A percentile compares a stretch with the other conserved stretches of the same genome.
These are phyloP conservation scores for Gobio occitaniae DNA, from an alignment of 2,797 vertebrate genomes.

Conservation along the genomic window DNA sequence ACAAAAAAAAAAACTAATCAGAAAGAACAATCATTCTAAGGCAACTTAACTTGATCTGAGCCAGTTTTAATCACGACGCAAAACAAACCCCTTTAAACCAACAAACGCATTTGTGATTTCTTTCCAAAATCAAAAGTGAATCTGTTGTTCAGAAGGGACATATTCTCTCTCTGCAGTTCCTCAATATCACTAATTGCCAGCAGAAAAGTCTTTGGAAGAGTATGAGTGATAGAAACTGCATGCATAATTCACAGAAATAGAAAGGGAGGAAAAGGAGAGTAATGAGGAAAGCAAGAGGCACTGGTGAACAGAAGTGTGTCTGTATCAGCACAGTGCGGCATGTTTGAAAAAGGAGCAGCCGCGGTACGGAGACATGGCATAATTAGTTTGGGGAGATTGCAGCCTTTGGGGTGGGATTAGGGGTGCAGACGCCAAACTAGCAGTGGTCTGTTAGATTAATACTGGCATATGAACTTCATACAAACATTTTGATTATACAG, in stretches of 20 bases:
- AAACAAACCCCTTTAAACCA: slow-evolving; percentile 36
- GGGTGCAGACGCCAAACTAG: slow-evolving; percentile 52
- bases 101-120: slow-evolving; percentile 33
- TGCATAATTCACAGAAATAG: slow-evolving; percentile 62
- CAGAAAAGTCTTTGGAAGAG: slow-evolving; percentile 53
- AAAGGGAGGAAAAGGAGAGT: slow-evolving; percentile 51
- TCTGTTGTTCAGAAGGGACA: slow-evolving; percentile 36
- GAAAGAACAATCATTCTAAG: slow-evolving; percentile 17
- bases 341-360: slow-evolving; percentile 47
- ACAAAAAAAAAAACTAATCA: neutral
- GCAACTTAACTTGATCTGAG: neutral
- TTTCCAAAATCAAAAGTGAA: slow-evolving; percentile 44
- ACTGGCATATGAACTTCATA: slow-evolving; percentile 49
- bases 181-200: slow-evolving; percentile 61
- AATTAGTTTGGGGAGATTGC: slow-evolving; percentile 60
- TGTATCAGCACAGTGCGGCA: slow-evolving; percentile 40
- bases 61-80: neutral
- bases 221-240: slow-evolving; percentile 61
- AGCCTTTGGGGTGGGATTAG: slow-evolving; percentile 59
- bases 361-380: slow-evolving; percentile 46
- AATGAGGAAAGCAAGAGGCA: slow-evolving; percentile 47
- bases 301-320: slow-evolving; percentile 51
- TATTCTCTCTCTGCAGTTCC: slow-evolving; percentile 45
- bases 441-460: slow-evolving; percentile 47
- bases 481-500: slow-evolving; percentile 54